Conservation (phyloP, 2,797 vertebrate genomes). For the Sebastes dallii region DNA sequence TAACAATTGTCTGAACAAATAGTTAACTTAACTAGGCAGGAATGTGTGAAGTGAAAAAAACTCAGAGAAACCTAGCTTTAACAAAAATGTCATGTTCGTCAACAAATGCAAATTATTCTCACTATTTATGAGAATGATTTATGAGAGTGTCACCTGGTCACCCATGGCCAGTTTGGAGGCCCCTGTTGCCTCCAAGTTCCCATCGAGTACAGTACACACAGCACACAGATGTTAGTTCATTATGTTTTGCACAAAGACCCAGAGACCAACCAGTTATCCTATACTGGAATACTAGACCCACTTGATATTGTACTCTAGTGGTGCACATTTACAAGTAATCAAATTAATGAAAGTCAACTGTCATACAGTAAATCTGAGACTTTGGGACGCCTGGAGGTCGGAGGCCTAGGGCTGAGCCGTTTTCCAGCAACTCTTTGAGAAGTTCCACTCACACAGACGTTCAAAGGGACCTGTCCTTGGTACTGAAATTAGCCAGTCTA, state of each 20-base stretch:
- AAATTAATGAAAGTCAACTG: neutral
- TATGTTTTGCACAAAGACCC: neutral
- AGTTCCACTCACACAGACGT: neutral
- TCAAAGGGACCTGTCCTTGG: slow-evolving; percentile 71
- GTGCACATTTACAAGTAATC: neutral
- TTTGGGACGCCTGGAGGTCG: neutral
- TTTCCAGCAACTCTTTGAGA: neutral
- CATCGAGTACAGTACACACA: neutral
- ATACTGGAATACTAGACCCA: neutral
- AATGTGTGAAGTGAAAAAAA: too few species aligned
- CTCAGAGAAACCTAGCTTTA: too few species aligned
- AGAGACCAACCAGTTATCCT: neutral
- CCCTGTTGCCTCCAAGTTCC: neutral
- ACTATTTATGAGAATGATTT: neutral
- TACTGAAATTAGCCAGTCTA: slow-evolving; percentile 62
- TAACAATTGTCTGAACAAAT: neutral
- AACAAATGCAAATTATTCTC: neutral
- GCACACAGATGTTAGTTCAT: neutral
- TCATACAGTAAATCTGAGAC: neutral
- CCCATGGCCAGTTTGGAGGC: neutral
- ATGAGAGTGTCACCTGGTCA: neutral
- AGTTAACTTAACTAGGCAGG: too few species aligned
- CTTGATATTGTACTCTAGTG: neutral
- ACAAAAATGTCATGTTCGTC: too few species aligned
- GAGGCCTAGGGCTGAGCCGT: neutral